These are phyloP conservation scores for Tribolium castaneum DNA, from an alignment of 1,140 invertebrate genomes.

Conservation along the genomic window DNA sequence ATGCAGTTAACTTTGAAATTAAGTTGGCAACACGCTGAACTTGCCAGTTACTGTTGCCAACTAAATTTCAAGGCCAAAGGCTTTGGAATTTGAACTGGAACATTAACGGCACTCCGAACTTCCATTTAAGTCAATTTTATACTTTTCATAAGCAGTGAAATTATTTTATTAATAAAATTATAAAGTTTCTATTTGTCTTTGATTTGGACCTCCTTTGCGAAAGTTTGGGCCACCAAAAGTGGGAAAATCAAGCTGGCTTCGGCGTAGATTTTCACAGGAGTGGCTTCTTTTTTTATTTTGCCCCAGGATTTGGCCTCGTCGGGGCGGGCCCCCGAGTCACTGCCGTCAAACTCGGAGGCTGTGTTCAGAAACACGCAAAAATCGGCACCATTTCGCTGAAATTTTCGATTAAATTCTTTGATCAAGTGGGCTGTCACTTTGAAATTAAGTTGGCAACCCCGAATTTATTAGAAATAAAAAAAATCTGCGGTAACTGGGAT, in stretches of 20 bases:
- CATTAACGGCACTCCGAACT: not conserved
- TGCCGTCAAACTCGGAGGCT: slow-evolving; percentile 98
- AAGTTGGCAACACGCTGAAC: too few relatives aligned
- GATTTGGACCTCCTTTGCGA: slow-evolving; percentile 71
- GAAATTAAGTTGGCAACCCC: too few relatives aligned
- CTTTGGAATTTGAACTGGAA: too few relatives aligned
- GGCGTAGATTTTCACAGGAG: slow-evolving; percentile 95
- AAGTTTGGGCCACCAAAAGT: slow-evolving; percentile 94
- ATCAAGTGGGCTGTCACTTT: too few relatives aligned
- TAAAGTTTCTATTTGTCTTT: slow-evolving; percentile 24
- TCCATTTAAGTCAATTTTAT: slow-evolving; percentile 26
- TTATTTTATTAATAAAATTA: slow-evolving; percentile 41
- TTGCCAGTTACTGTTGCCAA: too few relatives aligned
- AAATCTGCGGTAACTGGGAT: too few relatives aligned
- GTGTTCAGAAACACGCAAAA: slow-evolving; percentile 97
- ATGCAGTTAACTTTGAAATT: too few relatives aligned
- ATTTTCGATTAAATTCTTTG: not conserved
- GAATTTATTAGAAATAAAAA: too few relatives aligned
- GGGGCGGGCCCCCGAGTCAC: slow-evolving; percentile 96
- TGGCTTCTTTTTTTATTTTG: slow-evolving; percentile 90
- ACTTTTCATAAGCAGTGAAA: slow-evolving; percentile 26
- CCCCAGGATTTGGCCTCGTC: slow-evolving; percentile 99
- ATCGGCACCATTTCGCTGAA: slow-evolving; percentile 96
- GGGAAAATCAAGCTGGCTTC: slow-evolving; percentile 97
- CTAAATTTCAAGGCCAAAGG: too few relatives aligned